These are phyloP conservation scores for Mesocricetus auratus DNA, from an alignment of 2,113 vertebrate genomes.

Conservation along the genomic window DNA sequence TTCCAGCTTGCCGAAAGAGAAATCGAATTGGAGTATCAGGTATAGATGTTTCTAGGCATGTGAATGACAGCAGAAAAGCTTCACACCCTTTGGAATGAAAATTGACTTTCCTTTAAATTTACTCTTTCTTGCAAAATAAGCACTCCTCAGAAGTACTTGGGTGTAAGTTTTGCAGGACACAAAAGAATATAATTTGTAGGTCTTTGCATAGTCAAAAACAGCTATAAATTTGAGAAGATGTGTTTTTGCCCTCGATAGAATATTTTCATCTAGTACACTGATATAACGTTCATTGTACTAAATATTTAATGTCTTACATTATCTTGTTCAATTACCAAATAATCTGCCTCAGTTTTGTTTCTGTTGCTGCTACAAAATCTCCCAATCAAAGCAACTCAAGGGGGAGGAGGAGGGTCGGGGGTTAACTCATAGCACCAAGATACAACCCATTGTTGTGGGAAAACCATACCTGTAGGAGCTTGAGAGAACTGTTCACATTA, in stretches of 20 bases:
- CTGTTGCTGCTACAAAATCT: neutral
- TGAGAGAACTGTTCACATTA: neutral
- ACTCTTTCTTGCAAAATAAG: neutral
- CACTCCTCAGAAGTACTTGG: neutral
- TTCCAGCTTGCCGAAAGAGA: neutral
- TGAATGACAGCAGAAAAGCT: neutral
- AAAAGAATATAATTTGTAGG: neutral
- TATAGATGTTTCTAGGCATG: neutral
- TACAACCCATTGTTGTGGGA: neutral
- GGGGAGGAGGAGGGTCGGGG: neutral
- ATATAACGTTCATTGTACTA: neutral
- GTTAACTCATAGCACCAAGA: neutral
- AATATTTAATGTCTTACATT: neutral
- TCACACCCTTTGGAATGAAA: neutral
- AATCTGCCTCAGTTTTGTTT: neutral
- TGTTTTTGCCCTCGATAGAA: neutral
- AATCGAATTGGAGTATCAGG: neutral
- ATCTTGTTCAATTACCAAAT: neutral
- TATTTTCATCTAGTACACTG: neutral
- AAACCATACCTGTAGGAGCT: neutral
- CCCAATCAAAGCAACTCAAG: neutral
- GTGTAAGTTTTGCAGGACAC: neutral
- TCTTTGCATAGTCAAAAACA: neutral
- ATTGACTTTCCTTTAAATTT: constrained; percentile 27
- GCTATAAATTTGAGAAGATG: constrained; percentile 7